Evolutionary conservation across 2,888 invertebrate species (phyloP).

Genomic region (Operophtera brumata): DNA sequence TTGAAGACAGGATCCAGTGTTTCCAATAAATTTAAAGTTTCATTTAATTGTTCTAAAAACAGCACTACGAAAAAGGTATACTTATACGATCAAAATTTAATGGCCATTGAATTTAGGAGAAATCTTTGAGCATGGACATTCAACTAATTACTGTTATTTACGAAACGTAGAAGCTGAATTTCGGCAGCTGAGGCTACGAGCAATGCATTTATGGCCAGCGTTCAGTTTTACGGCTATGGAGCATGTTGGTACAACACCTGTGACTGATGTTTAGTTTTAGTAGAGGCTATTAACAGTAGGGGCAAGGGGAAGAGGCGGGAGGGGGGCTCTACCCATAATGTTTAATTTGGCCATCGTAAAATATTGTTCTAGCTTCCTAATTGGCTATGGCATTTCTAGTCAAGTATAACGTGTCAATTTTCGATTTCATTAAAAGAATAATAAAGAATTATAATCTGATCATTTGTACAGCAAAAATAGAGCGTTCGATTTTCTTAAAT

Average conservation of each 20-base stretch:
- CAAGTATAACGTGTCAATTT: no score
- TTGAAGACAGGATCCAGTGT: no score
- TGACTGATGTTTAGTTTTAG: slow-evolving; percentile 16
- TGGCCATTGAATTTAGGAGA: no score
- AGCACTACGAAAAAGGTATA: no score
- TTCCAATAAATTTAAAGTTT: no score
- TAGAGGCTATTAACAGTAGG: slow-evolving; percentile 5
- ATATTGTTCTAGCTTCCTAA: background rate
- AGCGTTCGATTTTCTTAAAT: no score
- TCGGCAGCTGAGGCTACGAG: slow-evolving; percentile 6
- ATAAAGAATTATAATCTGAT: no score
- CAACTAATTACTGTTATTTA: background rate
- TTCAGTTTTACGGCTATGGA: slow-evolving; percentile 4
- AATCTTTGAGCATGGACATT: background rate
- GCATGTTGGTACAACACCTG: slow-evolving; percentile 5
- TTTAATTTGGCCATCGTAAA: background rate
- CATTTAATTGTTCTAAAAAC: no score
- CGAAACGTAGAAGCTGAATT: background rate
- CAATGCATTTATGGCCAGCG: slow-evolving; percentile 10
- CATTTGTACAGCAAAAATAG: no score
- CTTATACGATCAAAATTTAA: no score
- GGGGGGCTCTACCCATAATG: background rate
- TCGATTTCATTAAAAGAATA: no score
- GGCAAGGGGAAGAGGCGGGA: background rate
- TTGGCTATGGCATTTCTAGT: no score